These are phyloP conservation scores for Leucozona laternaria DNA, from an alignment of 2,888 invertebrate species.

Conservation along the genomic window DNA sequence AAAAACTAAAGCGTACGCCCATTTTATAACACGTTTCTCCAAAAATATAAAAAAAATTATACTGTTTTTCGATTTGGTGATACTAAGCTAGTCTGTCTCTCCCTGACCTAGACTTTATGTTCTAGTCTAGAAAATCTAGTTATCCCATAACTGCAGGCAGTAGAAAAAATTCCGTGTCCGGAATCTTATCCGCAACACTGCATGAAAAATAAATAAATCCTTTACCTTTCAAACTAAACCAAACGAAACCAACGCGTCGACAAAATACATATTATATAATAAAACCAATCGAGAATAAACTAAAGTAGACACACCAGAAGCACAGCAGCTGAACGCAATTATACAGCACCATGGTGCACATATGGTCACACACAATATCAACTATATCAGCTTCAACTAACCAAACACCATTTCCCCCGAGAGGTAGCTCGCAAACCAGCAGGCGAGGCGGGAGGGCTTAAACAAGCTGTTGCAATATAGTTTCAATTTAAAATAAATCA, in stretches of 20 bases:
- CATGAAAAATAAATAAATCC: constrained; percentile 48
- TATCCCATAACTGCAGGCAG: background rate
- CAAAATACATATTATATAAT: constrained; percentile 58
- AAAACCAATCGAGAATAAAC: constrained; percentile 56
- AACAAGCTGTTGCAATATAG: constrained; percentile 59
- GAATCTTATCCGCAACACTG: constrained; percentile 55
- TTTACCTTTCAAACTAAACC: constrained; percentile 67
- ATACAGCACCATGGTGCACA: constrained; percentile 38
- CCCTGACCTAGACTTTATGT: constrained; percentile 72
- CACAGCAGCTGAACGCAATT: constrained; percentile 44
- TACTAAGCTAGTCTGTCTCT: background rate
- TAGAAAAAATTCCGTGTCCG: constrained; percentile 47
- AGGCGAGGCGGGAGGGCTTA: background rate
- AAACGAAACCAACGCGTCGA: background rate
- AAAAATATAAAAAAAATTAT: background rate
- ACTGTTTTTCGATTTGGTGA: constrained; percentile 12
- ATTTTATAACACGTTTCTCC: constrained; percentile 23
- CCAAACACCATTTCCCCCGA: background rate
- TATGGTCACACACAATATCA: constrained; percentile 55
- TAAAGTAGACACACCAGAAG: constrained; percentile 50
- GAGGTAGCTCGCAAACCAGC: no score
- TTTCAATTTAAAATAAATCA: constrained; percentile 73
- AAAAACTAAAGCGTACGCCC: constrained; percentile 19
- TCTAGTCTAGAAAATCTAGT: constrained; percentile 48
- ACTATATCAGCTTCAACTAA: constrained; percentile 15